Base-by-base conservation (phyloP, 2,797 vertebrate genomes). In the Luscinia megarhynchos region DNA sequence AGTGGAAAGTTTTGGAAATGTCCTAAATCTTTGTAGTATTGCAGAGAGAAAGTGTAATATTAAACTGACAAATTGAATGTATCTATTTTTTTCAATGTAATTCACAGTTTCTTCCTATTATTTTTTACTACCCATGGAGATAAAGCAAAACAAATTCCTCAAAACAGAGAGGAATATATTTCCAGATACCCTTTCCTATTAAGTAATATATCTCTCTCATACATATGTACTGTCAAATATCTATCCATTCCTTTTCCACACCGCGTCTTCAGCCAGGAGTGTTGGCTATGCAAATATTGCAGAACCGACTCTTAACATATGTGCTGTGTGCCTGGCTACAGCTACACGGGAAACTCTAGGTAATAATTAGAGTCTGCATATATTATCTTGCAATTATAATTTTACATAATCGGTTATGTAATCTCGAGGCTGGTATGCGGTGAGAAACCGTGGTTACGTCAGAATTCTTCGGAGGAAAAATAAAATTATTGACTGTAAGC, bases 51-150 rank as follows among this genome's bases (percentile, higher is more conserved):
- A 98, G 95, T 96, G 96, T 93, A 98, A 98, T 97, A 97, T 97
- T 97, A 97, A 98, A 97, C 97, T 97, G 97, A 97, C 95, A 97
- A 97, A 97, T 96, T 75, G 94, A 97, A 97, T 97, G 70, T 94
- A 72, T 97, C 95, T 96, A 24, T 85, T 89, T 90, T 96, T 97
- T 66, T 68, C 96, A 91, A 87, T 91, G 89, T 96, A 97, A 98
- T 98, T 98, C 97, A 97, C 97, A 97, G 97, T 97, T 98, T 97
- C 91, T 97, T 96, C 95, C 97, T 94, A 97, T 97, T 97, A 97
- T 91, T 94, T 97, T 87, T 93, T 97, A 87, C 96, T 98, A 96
- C 95, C 96, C 77, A 50, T 94, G 95, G 96, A 97, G 96, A 97
- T 97, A 97, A 98, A 97, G 97, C 96, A 97, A 98, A 98, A 97